Evolutionary conservation across 1,140 invertebrate species (phyloP), one percentile per base, ranked within the genome.

Genomic region (Artemia franciscana): DNA sequence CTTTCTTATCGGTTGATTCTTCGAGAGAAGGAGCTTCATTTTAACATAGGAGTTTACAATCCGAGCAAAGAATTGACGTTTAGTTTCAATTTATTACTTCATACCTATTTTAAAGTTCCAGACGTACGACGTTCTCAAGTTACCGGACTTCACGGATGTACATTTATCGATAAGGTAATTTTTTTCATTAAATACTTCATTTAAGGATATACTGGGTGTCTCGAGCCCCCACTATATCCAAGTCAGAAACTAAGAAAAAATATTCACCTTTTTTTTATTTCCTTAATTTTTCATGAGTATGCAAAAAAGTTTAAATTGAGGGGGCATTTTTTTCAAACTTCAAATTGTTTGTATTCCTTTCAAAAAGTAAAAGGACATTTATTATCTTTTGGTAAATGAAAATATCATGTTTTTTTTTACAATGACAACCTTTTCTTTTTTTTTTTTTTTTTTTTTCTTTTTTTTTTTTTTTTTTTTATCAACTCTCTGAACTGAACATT

Each of bases 21-120:
- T 60, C 78, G 86, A 64, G 88, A 91, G 74, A 91, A 91, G 74
- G 88, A 91, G 72, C 74, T 91, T 56, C 88, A 90, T 75, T 91
- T 90, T 72, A 88, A 90, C 71, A 88, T 91, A 72, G 86, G 85
- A 60, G 85, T 91, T 64, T 91, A 86, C 74, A 91, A 91, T 76
- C 86, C 86, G 5, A 88, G 85, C 74, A 88, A 92, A 78, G 88
- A 86, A 72, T 76, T 83, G 66, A 85, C 82, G 57, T 91, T 94
- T 77, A 87, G 84, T 69, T 96, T 94, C 75, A 92, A 93, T 73
- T 77, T 93, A 71, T 75, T 96, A 26, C 75, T 95, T 66, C 91
- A 95, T 73, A 94, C 90, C 5, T 95, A 96, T 76, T 88, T 96
- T 72, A 91, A 91, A 78, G 88, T 92, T 66, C 86, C 89, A 58